phyloP scores from a whole-genome alignment of 2,888 invertebrate genomes.

The Eilema depressum region DNA sequence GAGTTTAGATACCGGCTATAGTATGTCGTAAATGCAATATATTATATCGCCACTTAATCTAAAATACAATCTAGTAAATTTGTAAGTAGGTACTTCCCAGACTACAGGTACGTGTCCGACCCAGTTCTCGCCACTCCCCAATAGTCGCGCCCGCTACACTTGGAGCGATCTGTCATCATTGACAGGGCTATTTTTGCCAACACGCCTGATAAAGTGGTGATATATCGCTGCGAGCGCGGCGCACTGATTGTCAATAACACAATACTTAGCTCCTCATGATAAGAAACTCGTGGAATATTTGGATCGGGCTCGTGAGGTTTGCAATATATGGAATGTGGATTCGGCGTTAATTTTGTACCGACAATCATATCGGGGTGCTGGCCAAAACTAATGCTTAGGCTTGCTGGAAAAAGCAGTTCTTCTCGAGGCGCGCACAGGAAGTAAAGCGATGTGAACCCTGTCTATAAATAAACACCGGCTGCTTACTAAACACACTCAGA shows the following conservation, averaged over 20 bases:
- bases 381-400: too few relatives aligned
- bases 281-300: not conserved
- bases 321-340: too few relatives aligned
- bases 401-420: too few relatives aligned
- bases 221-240: not conserved
- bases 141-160: not conserved
- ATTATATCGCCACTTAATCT: too few relatives aligned
- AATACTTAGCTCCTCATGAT: not conserved
- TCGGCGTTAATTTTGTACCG: too few relatives aligned
- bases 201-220: not conserved
- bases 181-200: constrained; percentile 2
- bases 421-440: too few relatives aligned
- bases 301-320: not conserved
- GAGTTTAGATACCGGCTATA: not conserved
- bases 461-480: too few relatives aligned
- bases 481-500: too few relatives aligned
- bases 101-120: not conserved
- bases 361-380: too few relatives aligned
- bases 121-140: not conserved
- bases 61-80: not conserved
- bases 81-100: not conserved
- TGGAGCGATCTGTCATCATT: not conserved
- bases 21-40: not conserved
- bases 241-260: not conserved
- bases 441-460: too few relatives aligned